Base-by-base conservation (phyloP, 2,888 invertebrate genomes). In the Baccha elongata region DNA sequence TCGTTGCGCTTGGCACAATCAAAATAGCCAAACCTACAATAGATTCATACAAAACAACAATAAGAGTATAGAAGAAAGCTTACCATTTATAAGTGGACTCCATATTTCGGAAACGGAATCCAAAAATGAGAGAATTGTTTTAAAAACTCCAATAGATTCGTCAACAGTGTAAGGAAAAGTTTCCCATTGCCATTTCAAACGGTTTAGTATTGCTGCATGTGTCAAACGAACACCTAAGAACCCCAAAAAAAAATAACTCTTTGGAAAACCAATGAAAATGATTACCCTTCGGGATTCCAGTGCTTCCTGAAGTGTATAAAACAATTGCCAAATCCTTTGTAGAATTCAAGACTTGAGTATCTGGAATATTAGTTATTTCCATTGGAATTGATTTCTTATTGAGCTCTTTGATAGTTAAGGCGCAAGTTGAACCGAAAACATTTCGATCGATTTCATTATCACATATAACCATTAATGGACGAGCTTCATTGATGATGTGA, bases 61-160 rank as follows among this genome's bases (percentile, higher is more conserved):
- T n/a, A n/a, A n/a, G n/a, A n/a, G n/a, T n/a, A n/a, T n/a, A n/a
- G n/a, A n/a, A 37, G 19, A 8, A 7, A 85, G 53, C 8, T 91
- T 89, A 7, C 94, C 95, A 84, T 94, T 94, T 11, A 97, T 91
- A 46, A 98, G 88, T 0, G 97, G 95, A 0, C 96, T 96, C 95
- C 97, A 97, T 69, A 98, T 94, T 91, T 98, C 98, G 1, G 95
- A 93, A 8, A 97, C 94, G 0, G 97, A 96, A 89, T 98, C 98
- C 3, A 97, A 97, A 88, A 98, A 98, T 0, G 97, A 97, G 15
- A 97, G 91, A 0, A 97, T 96, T 0, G 98, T 97, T 91, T 98
- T 98, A 91, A 97, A 97, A 0, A 96, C 94, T 86, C 96, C 95
- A 4, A 93, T 92, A 7, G 92, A 92, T 87, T 96, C 96, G 0